Evolutionary conservation across 2,797 vertebrate species (phyloP).

Genomic region (Pelochelys cantorii): DNA sequence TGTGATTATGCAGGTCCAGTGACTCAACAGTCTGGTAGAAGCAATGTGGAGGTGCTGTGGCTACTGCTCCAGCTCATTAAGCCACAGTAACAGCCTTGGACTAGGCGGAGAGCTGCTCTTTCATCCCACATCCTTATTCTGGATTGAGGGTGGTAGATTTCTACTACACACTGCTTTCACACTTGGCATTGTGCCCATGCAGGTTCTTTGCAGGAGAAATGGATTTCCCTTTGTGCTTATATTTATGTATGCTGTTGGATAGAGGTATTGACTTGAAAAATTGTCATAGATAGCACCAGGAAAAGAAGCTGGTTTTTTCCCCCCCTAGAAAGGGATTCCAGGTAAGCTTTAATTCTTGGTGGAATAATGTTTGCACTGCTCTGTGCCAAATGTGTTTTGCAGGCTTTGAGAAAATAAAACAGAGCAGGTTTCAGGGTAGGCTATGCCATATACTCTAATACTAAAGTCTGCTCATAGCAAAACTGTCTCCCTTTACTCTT

Average conservation of each 20-base stretch:
- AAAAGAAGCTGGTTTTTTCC: constrained; percentile 10
- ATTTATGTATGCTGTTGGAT: constrained; percentile 62
- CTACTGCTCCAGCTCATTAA: background rate
- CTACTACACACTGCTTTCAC: background rate
- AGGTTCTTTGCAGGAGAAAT: constrained; percentile 19
- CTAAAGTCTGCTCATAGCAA: constrained; percentile 35
- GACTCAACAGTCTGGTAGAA: fast-evolving
- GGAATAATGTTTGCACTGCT: constrained; percentile 50
- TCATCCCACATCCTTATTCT: background rate
- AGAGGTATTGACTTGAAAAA: constrained; percentile 49
- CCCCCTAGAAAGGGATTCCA: constrained; percentile 52
- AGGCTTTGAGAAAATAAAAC: constrained; percentile 60
- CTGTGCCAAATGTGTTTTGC: constrained; percentile 39
- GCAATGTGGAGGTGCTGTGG: fast-evolving
- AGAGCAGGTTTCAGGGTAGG: constrained; percentile 61
- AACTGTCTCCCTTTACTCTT: background rate
- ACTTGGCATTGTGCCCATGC: background rate
- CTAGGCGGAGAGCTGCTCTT: background rate
- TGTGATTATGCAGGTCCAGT: background rate
- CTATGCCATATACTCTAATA: constrained; percentile 62
- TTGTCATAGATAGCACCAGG: constrained; percentile 31
- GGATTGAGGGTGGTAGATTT: background rate
- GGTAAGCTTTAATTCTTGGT: constrained; percentile 45
- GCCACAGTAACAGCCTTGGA: background rate
- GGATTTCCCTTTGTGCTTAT: constrained; percentile 46